Evolutionary conservation across 2,113 vertebrate genomes (phyloP).

Genomic region (Gymnobelideus leadbeateri): DNA sequence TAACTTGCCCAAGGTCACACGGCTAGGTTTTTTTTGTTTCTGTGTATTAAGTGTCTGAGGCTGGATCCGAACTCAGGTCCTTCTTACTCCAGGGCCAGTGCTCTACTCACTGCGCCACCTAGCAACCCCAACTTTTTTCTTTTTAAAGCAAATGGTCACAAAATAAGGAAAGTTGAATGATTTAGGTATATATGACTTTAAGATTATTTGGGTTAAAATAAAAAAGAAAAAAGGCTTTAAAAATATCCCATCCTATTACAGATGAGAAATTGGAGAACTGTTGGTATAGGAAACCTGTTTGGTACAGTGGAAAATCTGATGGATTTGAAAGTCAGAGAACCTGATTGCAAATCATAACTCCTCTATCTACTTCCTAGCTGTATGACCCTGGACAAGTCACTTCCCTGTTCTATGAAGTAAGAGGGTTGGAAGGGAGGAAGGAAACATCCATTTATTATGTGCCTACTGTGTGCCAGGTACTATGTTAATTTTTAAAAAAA

Average conservation of each 20-base stretch:
- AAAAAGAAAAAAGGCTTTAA: neutral
- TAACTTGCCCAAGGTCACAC: no score
- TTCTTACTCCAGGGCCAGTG: no score
- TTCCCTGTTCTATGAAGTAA: neutral
- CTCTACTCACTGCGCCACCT: no score
- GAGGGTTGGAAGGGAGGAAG: neutral
- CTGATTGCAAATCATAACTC: neutral
- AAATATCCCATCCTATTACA: neutral
- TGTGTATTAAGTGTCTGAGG: no score
- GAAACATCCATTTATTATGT: neutral
- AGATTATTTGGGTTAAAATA: neutral
- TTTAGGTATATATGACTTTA: slow-evolving; percentile 27
- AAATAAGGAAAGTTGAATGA: slow-evolving; percentile 28
- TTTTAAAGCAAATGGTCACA: slow-evolving; percentile 29
- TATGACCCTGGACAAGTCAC: neutral
- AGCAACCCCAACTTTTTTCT: slow-evolving; percentile 20
- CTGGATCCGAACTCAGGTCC: no score
- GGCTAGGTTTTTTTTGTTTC: no score
- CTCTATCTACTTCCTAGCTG: neutral
- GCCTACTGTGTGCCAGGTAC: no score
- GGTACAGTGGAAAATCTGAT: neutral
- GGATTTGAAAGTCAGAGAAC: neutral
- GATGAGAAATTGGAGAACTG: neutral
- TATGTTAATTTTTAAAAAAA: no score
- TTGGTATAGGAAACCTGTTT: neutral